Evolutionary conservation across 1,140 invertebrate genomes (phyloP), one percentile per base, ranked within the genome.

Genomic region (Laupala kohalensis): DNA sequence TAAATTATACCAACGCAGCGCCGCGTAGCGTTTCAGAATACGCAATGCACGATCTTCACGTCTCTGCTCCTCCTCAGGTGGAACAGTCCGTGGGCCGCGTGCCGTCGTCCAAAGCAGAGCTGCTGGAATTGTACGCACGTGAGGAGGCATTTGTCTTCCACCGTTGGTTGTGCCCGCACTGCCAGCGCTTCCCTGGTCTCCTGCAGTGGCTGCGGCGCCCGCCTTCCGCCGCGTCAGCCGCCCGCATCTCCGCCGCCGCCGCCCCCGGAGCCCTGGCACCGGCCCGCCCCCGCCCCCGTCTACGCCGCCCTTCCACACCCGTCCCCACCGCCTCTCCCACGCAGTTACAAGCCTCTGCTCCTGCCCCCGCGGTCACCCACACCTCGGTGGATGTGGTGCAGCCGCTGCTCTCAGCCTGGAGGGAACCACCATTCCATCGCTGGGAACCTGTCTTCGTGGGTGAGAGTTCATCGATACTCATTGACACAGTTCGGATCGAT

Each of bases 381-480:
- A 1, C 89, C 91, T 77, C 78, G 80, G 93, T 81, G 83, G 76
- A 80, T 82, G 26, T 82, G 80, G 37, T 83, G 75, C 74, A 87
- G 84, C 88, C 86, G 2, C 84, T 92, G 77, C 75, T 89, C 73
- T 83, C 88, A 5, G 87, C 88, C 0, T 86, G 83, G 77, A 79
- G 91, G 66, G 88, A 91, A 78, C 86, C 85, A 78, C 89, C 89
- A 0, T 87, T 87, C 79, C 88, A 91, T 74, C 82, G 90, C 73
- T 93, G 92, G 91, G 91, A 94, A 78, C 92, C 92, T 0, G 84
- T 93, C 53, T 93, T 90, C 78, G 93, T 93, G 73, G 91, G 91
- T 19, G 4, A 53, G n/a, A n/a, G n/a, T n/a, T n/a, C n/a, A n/a
- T n/a, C n/a, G n/a, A n/a, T n/a, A n/a, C n/a, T n/a, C n/a, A n/a